These are phyloP conservation scores for Tenthredo scrophulariae DNA, from an alignment of 2,888 invertebrate genomes.

Conservation along the genomic window DNA sequence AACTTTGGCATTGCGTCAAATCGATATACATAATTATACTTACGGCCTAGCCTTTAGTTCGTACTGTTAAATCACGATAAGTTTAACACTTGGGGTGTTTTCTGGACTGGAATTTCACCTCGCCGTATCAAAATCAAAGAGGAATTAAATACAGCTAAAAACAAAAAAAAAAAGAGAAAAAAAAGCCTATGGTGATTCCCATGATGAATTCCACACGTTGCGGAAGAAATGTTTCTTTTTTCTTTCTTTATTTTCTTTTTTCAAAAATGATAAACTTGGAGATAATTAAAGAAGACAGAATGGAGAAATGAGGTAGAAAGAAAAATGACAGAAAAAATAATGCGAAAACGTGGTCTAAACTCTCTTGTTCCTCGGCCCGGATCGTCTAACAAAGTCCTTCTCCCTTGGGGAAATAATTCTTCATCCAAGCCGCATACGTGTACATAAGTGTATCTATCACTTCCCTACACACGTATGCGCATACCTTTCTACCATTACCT, in stretches of 20 bases:
- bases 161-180: no score
- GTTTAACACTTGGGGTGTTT: slow-evolving; percentile 12
- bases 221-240: no score
- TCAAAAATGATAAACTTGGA: not conserved
- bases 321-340: not conserved
- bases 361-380: not conserved
- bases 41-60: not conserved
- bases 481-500: slow-evolving; percentile 43
- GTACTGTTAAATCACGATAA: slow-evolving; percentile 25
- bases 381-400: slow-evolving; percentile 18
- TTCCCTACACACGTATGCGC: not conserved
- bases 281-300: not conserved
- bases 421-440: not conserved
- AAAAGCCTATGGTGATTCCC: no score
- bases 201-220: no score
- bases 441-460: not conserved
- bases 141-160: no score
- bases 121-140: not conserved
- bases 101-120: not conserved
- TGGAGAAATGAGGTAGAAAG: not conserved
- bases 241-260: no score
- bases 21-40: slow-evolving; percentile 12
- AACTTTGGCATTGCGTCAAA: slow-evolving; percentile 43
- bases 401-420: slow-evolving; percentile 47
- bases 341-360: not conserved